Conservation (phyloP, 2,113 vertebrate species). For the Ammodytes dubius region DNA sequence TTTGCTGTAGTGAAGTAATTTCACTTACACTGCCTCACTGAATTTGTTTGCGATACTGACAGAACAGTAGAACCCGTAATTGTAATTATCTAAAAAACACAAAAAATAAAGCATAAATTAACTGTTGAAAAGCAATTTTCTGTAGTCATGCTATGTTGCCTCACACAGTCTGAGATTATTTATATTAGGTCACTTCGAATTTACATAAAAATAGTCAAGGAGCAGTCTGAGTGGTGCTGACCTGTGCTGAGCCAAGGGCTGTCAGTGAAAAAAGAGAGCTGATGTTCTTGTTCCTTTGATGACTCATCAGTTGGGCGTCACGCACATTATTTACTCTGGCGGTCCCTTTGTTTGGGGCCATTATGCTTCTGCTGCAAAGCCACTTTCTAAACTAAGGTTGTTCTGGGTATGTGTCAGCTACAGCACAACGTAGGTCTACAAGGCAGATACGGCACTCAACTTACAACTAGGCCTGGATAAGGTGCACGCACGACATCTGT, state of each 20-base stretch:
- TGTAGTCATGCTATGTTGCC: neutral
- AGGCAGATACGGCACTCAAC: constrained; percentile 16
- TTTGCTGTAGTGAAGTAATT: neutral
- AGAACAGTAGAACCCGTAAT: neutral
- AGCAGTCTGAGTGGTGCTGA: constrained; percentile 48
- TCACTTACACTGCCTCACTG: neutral
- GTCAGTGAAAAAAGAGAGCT: constrained; percentile 55
- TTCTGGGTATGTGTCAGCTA: constrained; percentile 27
- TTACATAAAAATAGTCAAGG: constrained; percentile 26
- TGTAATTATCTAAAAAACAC: neutral
- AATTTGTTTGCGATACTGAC: neutral
- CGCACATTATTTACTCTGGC: constrained; percentile 73
- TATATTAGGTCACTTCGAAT: constrained; percentile 34
- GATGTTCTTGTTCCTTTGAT: constrained; percentile 57
- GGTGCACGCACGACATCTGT: constrained; percentile 53
- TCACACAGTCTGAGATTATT: constrained; percentile 16
- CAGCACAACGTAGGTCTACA: constrained; percentile 13
- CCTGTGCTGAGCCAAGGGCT: constrained; percentile 53
- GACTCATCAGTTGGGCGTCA: constrained; percentile 70
- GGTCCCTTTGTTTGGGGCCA: constrained; percentile 48
- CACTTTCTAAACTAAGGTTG: constrained; percentile 51
- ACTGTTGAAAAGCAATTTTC: neutral
- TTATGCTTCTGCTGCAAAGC: constrained; percentile 65
- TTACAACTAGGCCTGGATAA: constrained; percentile 41
- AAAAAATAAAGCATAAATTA: neutral